Evolutionary conservation across 2,113 vertebrate species (phyloP).

Genomic region (Barbus barbus): DNA sequence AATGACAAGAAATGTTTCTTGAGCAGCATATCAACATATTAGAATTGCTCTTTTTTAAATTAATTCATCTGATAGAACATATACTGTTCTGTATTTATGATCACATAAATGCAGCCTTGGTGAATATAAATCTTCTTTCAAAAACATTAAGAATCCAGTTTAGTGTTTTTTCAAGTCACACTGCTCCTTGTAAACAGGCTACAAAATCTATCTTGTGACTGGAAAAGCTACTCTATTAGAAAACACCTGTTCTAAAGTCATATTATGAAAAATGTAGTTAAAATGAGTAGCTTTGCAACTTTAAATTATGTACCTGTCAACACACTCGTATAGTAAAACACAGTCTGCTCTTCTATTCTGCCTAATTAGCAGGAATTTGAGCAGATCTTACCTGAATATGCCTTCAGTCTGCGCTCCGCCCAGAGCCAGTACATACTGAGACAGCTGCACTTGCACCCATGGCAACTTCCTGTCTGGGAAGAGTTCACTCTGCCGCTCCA

Average conservation of each 20-base stretch:
- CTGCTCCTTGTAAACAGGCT: too few relatives aligned
- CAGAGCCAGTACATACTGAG: conserved; percentile 84
- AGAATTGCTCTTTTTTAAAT: too few relatives aligned
- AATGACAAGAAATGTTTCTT: too few relatives aligned
- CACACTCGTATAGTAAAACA: background rate
- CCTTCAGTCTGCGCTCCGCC: conserved; percentile 87
- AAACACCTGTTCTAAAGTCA: background rate
- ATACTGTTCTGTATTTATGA: too few relatives aligned
- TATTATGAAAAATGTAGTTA: background rate
- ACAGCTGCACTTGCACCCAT: conserved; percentile 90
- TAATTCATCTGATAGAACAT: too few relatives aligned
- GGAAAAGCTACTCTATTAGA: too few relatives aligned
- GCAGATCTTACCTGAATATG: conserved; percentile 84
- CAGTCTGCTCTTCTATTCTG: background rate
- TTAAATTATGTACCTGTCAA: background rate
- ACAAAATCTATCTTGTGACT: too few relatives aligned
- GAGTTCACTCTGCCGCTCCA: conserved; percentile 83
- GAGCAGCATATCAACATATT: too few relatives aligned
- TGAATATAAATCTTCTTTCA: too few relatives aligned
- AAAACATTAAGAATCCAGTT: background rate
- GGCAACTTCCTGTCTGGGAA: conserved; percentile 85
- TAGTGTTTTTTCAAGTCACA: too few relatives aligned
- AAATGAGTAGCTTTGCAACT: background rate
- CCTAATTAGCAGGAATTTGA: background rate
- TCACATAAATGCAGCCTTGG: too few relatives aligned